Percentiles rank a stretch among this genome's conserved stretches.
phyloP scores from a whole-genome alignment of 2,888 invertebrate genomes.

The Merodon equestris region DNA sequence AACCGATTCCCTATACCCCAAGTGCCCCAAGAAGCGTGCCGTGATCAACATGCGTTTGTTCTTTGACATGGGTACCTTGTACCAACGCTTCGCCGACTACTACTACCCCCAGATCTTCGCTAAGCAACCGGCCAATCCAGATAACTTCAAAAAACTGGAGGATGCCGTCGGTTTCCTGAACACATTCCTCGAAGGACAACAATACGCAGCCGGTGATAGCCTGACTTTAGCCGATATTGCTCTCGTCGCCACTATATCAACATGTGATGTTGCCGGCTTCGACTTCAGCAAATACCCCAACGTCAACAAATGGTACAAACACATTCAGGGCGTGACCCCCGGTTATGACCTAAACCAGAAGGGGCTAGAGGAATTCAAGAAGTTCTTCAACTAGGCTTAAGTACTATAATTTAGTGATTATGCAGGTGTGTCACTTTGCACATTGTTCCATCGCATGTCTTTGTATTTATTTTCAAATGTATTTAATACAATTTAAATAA shows the following conservation, averaged over 20 bases:
- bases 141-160: slow-evolving; percentile 84
- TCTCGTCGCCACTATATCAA: slow-evolving; percentile 84
- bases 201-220: slow-evolving; percentile 85
- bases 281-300: slow-evolving; percentile 86
- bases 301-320: slow-evolving; percentile 83
- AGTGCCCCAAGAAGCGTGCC: slow-evolving; percentile 87
- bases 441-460: not conserved
- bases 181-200: slow-evolving; percentile 85
- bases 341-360: slow-evolving; percentile 83
- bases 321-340: slow-evolving; percentile 80
- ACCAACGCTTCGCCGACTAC: slow-evolving; percentile 84
- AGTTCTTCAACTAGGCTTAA: slow-evolving; percentile 71
- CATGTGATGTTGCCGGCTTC: slow-evolving; percentile 83
- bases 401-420: too few species aligned
- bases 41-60: slow-evolving; percentile 88
- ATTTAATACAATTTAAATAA: slow-evolving; percentile 46
- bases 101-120: slow-evolving; percentile 84
- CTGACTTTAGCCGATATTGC: slow-evolving; percentile 89
- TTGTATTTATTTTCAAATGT: slow-evolving; percentile 50
- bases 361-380: slow-evolving; percentile 81
- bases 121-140: slow-evolving; percentile 83
- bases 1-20: slow-evolving; percentile 86
- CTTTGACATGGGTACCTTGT: slow-evolving; percentile 89
- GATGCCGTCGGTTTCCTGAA: slow-evolving; percentile 85
- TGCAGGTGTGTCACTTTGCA: too few species aligned